Base-by-base conservation (phyloP, 2,888 invertebrate species). In the Apodemia mormo region DNA sequence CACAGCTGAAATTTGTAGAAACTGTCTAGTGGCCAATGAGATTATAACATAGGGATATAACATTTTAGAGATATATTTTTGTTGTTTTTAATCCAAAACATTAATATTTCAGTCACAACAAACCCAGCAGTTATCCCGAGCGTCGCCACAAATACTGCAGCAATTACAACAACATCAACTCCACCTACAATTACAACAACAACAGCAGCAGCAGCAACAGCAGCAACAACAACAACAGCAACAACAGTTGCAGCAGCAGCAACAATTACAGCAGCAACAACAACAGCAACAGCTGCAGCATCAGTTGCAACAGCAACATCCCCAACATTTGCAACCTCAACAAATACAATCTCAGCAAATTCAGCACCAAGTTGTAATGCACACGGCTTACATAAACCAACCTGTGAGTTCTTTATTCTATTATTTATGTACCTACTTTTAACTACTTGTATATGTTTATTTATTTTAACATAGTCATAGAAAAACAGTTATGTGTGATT, bases 381-480 rank as follows among this genome's bases (percentile, higher is more conserved):
- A 92, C 74, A 86, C 92, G 12, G 87, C 90, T 9, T 93, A 92
- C 72, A 89, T 92, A 56, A 92, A 93, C 79, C 91, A 92, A 80
- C 78, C 85, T 74, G 92, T 92, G 73, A 88, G 87, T 82, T 45
- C 30, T 7, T 37, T 54, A 7, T 40, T 45, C 10, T 30, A 61
- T 52, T 61, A 64, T 56, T 1, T 45, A 6, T 54, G 2, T 0
- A 29, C 49, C 2, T 37, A 54, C 6, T 40, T 40, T 40, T 40
- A 6, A 1, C 5, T 5, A 66, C 45, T 4, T 7, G 8, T 14
- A 61, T 40, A 52, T 72, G 49, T 45, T 72, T 58, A 30, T 43
- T 40, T 70, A 65, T 5, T 12, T 45, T 65, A n/a, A 14, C 49
- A 0, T 14, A 49, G 49, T 49, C 12, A 49, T 7, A 14, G 14